Percentiles rank a stretch among this genome's conserved stretches.
Evolutionary conservation across 2,113 vertebrate genomes (phyloP).

Genomic region (Solenodon paradoxus): DNA sequence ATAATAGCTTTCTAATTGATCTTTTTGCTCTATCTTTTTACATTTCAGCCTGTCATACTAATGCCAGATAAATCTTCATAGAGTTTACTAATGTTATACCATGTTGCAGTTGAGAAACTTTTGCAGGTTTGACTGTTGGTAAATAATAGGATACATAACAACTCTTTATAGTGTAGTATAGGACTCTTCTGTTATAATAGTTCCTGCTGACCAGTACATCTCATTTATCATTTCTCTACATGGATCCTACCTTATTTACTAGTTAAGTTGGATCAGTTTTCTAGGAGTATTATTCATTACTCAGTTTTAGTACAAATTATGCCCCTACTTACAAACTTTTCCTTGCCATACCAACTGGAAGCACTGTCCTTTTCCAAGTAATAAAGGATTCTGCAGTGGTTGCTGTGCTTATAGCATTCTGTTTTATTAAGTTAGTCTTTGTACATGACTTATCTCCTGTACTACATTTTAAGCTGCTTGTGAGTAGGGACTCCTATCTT

Average conservation of each 20-base stretch:
- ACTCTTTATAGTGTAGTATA: background rate
- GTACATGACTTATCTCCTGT: background rate
- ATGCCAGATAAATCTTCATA: background rate
- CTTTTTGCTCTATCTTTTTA: background rate
- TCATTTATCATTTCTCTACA: background rate
- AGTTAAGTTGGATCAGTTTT: background rate
- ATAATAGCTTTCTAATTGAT: background rate
- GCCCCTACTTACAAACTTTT: background rate
- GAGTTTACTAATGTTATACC: background rate
- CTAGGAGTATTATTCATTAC: background rate
- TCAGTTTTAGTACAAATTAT: background rate
- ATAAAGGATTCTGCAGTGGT: background rate
- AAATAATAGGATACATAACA: background rate
- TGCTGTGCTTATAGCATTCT: background rate
- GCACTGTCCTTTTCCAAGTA: background rate
- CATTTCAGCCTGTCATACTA: background rate
- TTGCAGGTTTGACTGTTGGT: background rate
- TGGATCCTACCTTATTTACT: background rate
- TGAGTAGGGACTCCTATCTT: too few relatives aligned
- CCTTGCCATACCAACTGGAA: background rate
- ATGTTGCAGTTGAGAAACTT: background rate
- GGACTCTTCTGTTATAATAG: background rate
- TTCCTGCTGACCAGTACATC: background rate
- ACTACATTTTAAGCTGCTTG: slow-evolving; percentile 17
- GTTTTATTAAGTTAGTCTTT: slow-evolving; percentile 12